phyloP scores from a whole-genome alignment of 2,888 invertebrate species.

The Conistra vaccinii region DNA sequence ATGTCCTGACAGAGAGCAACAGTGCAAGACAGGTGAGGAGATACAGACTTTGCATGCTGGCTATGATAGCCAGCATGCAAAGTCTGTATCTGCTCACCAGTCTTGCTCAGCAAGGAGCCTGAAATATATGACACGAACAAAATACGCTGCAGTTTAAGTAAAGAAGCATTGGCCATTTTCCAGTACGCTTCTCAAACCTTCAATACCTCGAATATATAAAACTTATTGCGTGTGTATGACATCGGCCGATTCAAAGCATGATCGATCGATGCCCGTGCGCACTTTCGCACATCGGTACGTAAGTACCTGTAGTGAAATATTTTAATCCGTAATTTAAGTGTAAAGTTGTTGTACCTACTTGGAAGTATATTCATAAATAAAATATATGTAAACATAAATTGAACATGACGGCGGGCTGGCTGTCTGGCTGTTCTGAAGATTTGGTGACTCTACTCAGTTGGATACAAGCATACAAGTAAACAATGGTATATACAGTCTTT shows the following conservation, averaged over 20 bases:
- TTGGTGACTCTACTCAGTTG: constrained; percentile 3
- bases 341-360: constrained; percentile 45
- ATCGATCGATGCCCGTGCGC: constrained; percentile 70
- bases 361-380: constrained; percentile 40
- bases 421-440: constrained; percentile 42
- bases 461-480: constrained; percentile 1
- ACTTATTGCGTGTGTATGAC: constrained; percentile 67
- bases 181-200: constrained; percentile 58
- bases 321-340: constrained; percentile 54
- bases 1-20: not conserved
- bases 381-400: constrained; percentile 37
- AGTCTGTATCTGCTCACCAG: too few relatives aligned
- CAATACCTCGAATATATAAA: constrained; percentile 61
- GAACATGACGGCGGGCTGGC: constrained; percentile 24
- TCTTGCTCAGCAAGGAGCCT: not conserved
- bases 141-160: not conserved
- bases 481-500: not conserved
- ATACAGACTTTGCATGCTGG: not conserved
- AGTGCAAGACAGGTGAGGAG: not conserved
- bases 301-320: constrained; percentile 54
- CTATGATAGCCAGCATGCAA: too few relatives aligned
- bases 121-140: constrained; percentile 6
- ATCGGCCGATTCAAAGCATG: constrained; percentile 74
- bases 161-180: constrained; percentile 19
- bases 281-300: constrained; percentile 54